These are phyloP conservation scores for Vanessa cardui DNA, from an alignment of 2,888 invertebrate species.

Conservation along the genomic window DNA sequence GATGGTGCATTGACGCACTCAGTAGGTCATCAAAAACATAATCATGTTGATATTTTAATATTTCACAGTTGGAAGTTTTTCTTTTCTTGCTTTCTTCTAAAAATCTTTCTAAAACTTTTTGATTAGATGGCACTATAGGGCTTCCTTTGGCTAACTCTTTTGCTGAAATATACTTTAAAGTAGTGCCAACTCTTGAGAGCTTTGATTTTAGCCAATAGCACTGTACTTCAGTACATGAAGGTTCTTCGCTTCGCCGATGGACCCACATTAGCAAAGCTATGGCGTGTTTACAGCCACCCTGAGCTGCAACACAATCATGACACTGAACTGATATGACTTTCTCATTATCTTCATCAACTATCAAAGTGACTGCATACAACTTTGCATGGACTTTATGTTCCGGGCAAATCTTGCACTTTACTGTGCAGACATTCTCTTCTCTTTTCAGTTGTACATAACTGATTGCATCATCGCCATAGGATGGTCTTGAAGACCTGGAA, in stretches of 20 bases:
- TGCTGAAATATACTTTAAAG: background rate
- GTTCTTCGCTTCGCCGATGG: slow-evolving; percentile 50
- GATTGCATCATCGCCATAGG: slow-evolving; percentile 1
- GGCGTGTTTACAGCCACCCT: slow-evolving; percentile 51
- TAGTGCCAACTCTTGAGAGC: background rate
- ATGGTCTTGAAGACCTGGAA: background rate
- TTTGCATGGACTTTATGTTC: background rate
- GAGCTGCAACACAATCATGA: slow-evolving; percentile 46
- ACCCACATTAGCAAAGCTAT: slow-evolving; percentile 51
- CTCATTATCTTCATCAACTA: background rate
- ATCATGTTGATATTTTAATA: slow-evolving; percentile 44
- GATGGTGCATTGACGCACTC: slow-evolving; percentile 37
- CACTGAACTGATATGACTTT: slow-evolving; percentile 35
- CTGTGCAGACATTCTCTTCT: background rate
- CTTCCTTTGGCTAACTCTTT: slow-evolving; percentile 3
- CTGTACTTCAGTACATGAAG: background rate
- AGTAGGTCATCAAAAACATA: slow-evolving; percentile 32
- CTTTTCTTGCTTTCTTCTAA: slow-evolving; percentile 41
- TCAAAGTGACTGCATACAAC: background rate
- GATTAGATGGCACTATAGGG: slow-evolving; percentile 37
- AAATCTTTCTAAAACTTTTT: slow-evolving; percentile 37
- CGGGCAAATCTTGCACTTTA: background rate
- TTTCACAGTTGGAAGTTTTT: slow-evolving; percentile 41
- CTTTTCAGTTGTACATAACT: background rate
- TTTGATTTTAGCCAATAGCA: background rate